Evolutionary conservation across 2,797 vertebrate species (phyloP), one percentile per base, ranked within the genome.

Genomic region (Leuciscus waleckii): DNA sequence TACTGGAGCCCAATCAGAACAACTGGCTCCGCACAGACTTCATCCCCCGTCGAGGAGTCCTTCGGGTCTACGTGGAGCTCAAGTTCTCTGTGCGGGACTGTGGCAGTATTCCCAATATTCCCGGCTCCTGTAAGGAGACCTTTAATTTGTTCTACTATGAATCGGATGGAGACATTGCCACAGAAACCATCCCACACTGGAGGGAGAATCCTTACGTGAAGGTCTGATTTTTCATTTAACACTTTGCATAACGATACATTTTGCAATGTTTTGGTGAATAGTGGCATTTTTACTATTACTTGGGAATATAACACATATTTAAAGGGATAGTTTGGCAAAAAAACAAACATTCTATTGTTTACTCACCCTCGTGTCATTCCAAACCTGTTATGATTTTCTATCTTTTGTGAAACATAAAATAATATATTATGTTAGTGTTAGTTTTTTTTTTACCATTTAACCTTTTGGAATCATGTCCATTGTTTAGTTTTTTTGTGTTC

Each of bases 81-180:
- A 99, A 99, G 92, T 99, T 99, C 91, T 99, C 98, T 0, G 98
- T 99, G n/a, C 95, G 98, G 0, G 98, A 99, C 94, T 99, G 98
- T 58, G 98, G 97, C 86, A 99, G 98, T 92, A 99, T 99, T 87
- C 98, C 98, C 71, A 99, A 99, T 92, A 98, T 99, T 91, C 97
- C 98, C 0, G 98, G 98, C 86, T 99, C 98, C 90, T 99, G 98
- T 94, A 99, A 99, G 92, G 98, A 99, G 93, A 99, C 98, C 82
- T 99, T 99, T 92, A 99, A 99, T 90, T 96, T 99, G 87, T 99
- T 99, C 91, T 99, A 99, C 92, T 98, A 99, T 0, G 98, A 99
- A 92, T 97, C 98, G 0, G 98, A 99, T 58, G 95, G 96, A 0
- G 98, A 99, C 85, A 95, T 95, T 8, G 98, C 98, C 16, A 97